These are phyloP conservation scores for Gambusia holbrooki DNA, from an alignment of 2,113 vertebrate genomes.

Conservation along the genomic window DNA sequence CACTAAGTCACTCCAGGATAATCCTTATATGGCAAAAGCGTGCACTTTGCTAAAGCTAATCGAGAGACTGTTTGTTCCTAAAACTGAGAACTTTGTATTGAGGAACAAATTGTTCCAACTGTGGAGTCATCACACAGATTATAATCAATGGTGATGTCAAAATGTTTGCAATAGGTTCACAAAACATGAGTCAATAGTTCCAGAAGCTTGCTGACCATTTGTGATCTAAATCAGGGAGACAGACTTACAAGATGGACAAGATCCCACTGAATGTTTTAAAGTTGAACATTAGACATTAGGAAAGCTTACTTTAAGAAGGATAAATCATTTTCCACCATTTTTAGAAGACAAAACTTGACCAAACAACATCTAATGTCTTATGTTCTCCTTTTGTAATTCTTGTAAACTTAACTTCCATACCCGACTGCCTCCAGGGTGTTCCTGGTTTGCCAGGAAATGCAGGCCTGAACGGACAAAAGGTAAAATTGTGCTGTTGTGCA, in stretches of 20 bases:
- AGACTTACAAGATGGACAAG: conserved; percentile 32
- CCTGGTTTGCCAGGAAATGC: conserved; percentile 79
- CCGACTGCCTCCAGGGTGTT: conserved; percentile 72
- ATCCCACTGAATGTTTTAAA: conserved; percentile 33
- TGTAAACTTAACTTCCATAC: neutral
- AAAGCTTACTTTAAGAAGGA: neutral
- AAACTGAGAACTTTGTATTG: conserved; percentile 42
- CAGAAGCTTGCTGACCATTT: conserved; percentile 53
- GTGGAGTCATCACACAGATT: conserved; percentile 51
- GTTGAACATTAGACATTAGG: conserved; percentile 19
- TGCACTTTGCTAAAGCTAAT: conserved; percentile 19
- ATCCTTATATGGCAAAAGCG: conserved; percentile 62
- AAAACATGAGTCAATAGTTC: conserved; percentile 73
- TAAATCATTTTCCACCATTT: neutral
- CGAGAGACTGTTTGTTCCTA: conserved; percentile 40
- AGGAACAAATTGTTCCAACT: conserved; percentile 66
- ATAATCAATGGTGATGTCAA: conserved; percentile 53
- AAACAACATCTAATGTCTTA: neutral
- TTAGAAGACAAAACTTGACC: neutral
- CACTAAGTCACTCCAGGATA: conserved; percentile 70
- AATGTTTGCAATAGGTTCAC: conserved; percentile 51
- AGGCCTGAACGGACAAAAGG: conserved; percentile 76
- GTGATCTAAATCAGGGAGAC: conserved; percentile 48
- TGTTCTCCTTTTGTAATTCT: neutral
- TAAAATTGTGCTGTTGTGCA: conserved; percentile 3